These are phyloP conservation scores for Amblyopsis rosae DNA, from an alignment of 2,113 vertebrate species.

Conservation along the genomic window DNA sequence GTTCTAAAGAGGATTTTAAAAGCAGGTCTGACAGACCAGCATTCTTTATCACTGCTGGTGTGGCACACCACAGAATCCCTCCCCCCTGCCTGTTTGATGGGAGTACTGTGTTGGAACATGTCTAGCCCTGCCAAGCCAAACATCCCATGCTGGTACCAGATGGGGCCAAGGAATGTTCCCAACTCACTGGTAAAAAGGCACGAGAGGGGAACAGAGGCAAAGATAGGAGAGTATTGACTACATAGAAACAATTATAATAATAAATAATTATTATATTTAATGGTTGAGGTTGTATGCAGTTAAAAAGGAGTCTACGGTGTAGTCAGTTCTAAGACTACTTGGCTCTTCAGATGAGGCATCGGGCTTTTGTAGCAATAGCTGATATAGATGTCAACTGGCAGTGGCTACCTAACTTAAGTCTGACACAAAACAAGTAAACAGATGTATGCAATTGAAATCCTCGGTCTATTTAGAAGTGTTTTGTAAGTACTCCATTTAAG, in stretches of 20 bases:
- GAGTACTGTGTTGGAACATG: slow-evolving; percentile 66
- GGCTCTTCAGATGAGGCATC: slow-evolving; percentile 21
- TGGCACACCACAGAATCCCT: slow-evolving; percentile 59
- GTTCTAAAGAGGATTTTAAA: slow-evolving; percentile 28
- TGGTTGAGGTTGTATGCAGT: slow-evolving; percentile 6
- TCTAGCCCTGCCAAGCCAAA: slow-evolving; percentile 71
- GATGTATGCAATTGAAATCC: no score
- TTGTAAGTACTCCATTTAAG: neutral
- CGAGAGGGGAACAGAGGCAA: slow-evolving; percentile 35
- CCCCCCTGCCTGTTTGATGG: slow-evolving; percentile 66
- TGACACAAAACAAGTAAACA: neutral
- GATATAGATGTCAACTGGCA: no score
- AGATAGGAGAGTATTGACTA: slow-evolving; percentile 22
- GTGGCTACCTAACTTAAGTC: neutral
- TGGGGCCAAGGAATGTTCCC: slow-evolving; percentile 73
- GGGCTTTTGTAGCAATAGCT: neutral
- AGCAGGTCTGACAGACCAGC: slow-evolving; percentile 33
- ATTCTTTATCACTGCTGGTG: slow-evolving; percentile 57
- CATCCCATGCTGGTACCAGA: slow-evolving; percentile 76
- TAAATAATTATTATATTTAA: neutral
- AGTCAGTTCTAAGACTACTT: slow-evolving; percentile 20
- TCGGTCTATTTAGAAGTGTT: neutral
- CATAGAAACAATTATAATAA: slow-evolving; percentile 9
- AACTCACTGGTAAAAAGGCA: slow-evolving; percentile 49
- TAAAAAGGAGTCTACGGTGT: neutral